Conservation (phyloP, 2,888 invertebrate species). For the Empis livida region DNA sequence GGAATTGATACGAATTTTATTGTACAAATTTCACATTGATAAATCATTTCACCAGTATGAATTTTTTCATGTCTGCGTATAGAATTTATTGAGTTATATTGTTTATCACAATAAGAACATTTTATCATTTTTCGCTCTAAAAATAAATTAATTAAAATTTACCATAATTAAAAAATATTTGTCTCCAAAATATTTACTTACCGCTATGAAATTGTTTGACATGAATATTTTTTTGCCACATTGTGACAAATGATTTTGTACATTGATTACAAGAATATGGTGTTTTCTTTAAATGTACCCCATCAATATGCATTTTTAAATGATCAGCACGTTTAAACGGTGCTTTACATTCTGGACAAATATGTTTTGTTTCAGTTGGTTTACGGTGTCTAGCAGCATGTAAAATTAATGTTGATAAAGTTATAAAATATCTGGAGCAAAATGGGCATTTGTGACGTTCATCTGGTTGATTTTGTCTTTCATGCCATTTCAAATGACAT, state of each 20-base stretch:
- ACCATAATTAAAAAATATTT: not conserved
- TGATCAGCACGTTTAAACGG: not conserved
- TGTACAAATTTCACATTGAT: not conserved
- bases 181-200: not conserved
- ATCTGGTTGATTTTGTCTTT: not conserved
- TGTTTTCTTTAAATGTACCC: not conserved
- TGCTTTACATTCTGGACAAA: not conserved
- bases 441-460: not conserved
- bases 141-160: not conserved
- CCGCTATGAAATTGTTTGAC: not conserved
- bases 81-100: not conserved
- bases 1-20: not conserved
- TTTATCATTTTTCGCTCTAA: not conserved
- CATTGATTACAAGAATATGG: not conserved
- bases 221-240: not conserved
- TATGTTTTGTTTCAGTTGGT: not conserved
- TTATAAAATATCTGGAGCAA: not conserved
- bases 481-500: not conserved
- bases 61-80: not conserved
- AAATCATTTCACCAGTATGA: not conserved
- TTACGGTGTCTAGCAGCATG: not conserved
- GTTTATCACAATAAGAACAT: not conserved
- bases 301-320: not conserved
- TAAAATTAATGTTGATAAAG: not conserved
- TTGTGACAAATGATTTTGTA: not conserved